Percentiles rank a stretch among this genome's conserved stretches.
Conservation (phyloP, 2,113 vertebrate genomes). For the Myrmecophaga tridactyla region DNA sequence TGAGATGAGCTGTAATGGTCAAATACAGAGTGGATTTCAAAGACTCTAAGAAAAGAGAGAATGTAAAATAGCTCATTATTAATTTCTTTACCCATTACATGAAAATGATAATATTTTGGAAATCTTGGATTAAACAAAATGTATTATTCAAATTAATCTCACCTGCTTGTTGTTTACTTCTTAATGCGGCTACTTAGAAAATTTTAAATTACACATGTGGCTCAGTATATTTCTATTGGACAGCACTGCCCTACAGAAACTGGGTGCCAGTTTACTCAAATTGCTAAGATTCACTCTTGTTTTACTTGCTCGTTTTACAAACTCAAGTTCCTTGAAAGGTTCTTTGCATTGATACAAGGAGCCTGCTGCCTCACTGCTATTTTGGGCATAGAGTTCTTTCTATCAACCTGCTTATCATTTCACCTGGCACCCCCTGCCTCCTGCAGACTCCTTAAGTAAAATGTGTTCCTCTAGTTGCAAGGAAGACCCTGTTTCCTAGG, state of each 20-base stretch:
- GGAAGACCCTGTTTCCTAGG: not conserved
- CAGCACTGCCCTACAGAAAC: not conserved
- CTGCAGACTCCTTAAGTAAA: not conserved
- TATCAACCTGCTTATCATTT: not conserved
- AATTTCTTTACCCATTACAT: not conserved
- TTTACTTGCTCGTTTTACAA: constrained; percentile 1
- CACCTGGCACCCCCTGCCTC: not conserved
- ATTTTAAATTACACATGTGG: not conserved
- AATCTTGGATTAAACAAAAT: not conserved
- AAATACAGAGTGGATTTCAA: not conserved
- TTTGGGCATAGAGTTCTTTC: not conserved
- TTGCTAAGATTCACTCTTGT: constrained; percentile 50
- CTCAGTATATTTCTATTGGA: constrained; percentile 14
- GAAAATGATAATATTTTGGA: not conserved
- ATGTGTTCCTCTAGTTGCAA: not conserved
- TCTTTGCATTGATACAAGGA: not conserved
- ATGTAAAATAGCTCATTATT: not conserved
- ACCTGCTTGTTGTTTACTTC: not conserved
- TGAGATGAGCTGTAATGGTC: not conserved
- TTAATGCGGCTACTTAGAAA: constrained; percentile 21
- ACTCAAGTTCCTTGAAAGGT: not conserved
- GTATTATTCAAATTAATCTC: constrained; percentile 4
- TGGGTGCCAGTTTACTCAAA: not conserved
- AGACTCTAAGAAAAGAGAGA: not conserved
- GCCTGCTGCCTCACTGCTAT: not conserved